These are phyloP conservation scores for Turnix velox DNA, from an alignment of 2,113 vertebrate genomes.

Conservation along the genomic window DNA sequence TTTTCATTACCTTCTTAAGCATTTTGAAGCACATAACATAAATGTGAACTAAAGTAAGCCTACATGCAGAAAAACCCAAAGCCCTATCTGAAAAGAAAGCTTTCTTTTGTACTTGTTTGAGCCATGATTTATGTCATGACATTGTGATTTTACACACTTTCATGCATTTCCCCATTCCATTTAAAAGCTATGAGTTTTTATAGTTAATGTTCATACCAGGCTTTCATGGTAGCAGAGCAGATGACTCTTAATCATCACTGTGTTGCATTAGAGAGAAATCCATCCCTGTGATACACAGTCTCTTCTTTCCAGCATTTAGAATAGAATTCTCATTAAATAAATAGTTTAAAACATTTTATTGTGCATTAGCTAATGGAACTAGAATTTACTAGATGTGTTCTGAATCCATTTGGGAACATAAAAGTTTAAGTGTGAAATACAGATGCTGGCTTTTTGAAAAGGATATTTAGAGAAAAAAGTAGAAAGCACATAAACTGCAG, in stretches of 20 bases:
- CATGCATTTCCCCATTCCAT: background rate
- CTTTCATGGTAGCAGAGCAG: background rate
- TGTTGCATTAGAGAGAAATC: background rate
- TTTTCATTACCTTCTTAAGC: background rate
- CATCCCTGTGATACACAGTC: background rate
- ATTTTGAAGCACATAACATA: background rate
- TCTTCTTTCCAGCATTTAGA: background rate
- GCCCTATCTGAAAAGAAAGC: background rate
- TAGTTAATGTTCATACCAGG: background rate
- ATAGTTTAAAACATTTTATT: background rate
- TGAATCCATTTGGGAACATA: background rate
- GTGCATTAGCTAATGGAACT: background rate
- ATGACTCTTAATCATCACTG: background rate
- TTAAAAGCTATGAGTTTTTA: background rate
- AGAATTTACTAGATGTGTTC: background rate
- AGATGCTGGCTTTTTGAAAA: background rate
- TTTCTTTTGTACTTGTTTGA: background rate
- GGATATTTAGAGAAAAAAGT: background rate
- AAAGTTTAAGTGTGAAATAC: background rate
- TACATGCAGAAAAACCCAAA: background rate
- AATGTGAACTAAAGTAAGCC: background rate
- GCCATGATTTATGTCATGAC: background rate
- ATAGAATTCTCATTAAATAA: background rate
- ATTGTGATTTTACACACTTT: background rate
- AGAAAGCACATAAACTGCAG: background rate